phyloP scores from a whole-genome alignment of 1,140 invertebrate genomes.

The Laupala kohalensis region DNA sequence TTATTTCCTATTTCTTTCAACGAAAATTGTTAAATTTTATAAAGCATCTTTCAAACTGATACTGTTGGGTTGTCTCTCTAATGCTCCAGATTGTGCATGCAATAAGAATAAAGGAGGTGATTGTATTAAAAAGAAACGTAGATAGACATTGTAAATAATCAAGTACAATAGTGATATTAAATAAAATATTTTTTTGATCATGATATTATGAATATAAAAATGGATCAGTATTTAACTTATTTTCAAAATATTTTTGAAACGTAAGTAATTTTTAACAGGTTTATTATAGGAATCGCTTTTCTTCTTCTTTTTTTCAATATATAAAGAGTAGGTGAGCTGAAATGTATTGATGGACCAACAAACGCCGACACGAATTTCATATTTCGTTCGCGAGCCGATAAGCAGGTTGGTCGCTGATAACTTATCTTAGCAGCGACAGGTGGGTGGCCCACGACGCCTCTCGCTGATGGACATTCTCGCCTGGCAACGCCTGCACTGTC shows the following conservation, averaged over 20 bases:
- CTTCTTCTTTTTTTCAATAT: too few species aligned
- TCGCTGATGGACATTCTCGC: too few species aligned
- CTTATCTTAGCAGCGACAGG: background rate
- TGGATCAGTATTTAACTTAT: background rate
- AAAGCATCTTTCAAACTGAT: too few species aligned
- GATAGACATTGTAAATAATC: too few species aligned
- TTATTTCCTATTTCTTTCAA: too few species aligned
- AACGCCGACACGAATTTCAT: background rate
- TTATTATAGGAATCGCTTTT: background rate
- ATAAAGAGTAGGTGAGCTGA: background rate
- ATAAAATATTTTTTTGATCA: background rate
- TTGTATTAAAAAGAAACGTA: too few species aligned
- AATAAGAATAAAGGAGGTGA: too few species aligned
- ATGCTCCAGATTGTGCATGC: too few species aligned
- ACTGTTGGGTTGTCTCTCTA: too few species aligned
- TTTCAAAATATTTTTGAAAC: background rate
- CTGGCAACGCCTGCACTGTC: background rate
- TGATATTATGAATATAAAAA: background rate
- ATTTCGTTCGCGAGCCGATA: background rate
- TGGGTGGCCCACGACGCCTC: background rate
- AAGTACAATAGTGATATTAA: too few species aligned
- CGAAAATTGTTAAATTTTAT: too few species aligned
- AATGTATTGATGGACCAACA: background rate
- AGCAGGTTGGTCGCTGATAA: background rate
- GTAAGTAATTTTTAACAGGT: background rate